These are phyloP conservation scores for Spilogale gracilis DNA, from an alignment of 2,113 vertebrate genomes.

Conservation along the genomic window DNA sequence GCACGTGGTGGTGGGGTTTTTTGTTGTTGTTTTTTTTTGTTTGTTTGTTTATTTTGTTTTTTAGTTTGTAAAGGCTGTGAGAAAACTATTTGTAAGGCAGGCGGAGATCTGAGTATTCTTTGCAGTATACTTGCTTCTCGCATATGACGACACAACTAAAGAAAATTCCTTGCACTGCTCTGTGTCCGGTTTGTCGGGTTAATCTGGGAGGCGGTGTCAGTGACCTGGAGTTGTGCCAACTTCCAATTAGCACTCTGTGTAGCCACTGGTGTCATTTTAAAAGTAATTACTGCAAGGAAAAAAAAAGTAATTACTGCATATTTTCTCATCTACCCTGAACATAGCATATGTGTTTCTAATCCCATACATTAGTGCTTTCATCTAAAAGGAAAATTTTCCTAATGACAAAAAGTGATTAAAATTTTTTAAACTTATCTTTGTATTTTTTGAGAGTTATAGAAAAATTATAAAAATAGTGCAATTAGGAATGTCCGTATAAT, in stretches of 20 bases:
- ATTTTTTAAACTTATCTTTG: constrained; percentile 18
- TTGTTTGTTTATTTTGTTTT: background rate
- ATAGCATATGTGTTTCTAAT: background rate
- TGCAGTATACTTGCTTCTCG: background rate
- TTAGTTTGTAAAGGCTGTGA: constrained; percentile 38
- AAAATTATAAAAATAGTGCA: background rate
- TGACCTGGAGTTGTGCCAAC: constrained; percentile 69
- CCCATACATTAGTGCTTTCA: constrained; percentile 6
- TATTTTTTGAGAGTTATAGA: background rate
- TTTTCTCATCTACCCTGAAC: constrained; percentile 59
- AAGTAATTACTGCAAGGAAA: constrained; percentile 53
- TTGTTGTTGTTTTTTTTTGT: background rate
- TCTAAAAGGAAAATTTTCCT: constrained; percentile 43
- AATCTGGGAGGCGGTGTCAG: constrained; percentile 73
- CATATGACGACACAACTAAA: background rate
- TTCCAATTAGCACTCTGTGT: constrained; percentile 71
- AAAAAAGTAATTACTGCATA: constrained; percentile 64
- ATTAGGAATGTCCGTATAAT: background rate
- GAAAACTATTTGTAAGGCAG: constrained; percentile 43
- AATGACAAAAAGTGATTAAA: background rate
- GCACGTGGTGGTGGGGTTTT: background rate
- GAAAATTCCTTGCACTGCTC: constrained; percentile 48
- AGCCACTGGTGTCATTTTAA: constrained; percentile 68
- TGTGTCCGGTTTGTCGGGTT: constrained; percentile 78
- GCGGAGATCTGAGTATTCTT: background rate